Conservation (phyloP, 2,888 invertebrate genomes). For the Agelastica alni region DNA sequence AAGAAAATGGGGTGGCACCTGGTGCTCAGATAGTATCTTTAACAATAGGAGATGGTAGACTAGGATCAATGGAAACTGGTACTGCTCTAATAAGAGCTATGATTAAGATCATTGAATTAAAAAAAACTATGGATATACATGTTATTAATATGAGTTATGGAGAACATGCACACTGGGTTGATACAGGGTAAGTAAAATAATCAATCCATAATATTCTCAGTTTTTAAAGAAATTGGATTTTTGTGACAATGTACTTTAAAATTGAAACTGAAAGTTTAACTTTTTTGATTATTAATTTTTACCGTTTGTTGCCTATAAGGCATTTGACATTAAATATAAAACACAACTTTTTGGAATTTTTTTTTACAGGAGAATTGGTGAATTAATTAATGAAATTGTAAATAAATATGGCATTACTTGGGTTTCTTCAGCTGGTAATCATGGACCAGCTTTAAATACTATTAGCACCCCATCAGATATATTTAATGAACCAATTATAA, state of each 20-base stretch:
- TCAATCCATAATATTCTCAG: background rate
- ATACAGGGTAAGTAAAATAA: constrained; percentile 69
- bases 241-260: too few species aligned
- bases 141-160: constrained; percentile 99
- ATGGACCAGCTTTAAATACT: constrained; percentile 91
- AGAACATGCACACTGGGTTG: constrained; percentile 91
- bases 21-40: constrained; percentile 93
- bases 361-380: constrained; percentile 75
- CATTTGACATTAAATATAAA: too few species aligned
- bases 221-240: too few species aligned
- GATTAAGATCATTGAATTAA: constrained; percentile 79
- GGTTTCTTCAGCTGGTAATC: constrained; percentile 94
- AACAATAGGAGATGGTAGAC: constrained; percentile 89
- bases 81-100: constrained; percentile 90
- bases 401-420: constrained; percentile 90
- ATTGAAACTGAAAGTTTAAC: background rate
- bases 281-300: background rate
- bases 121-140: constrained; percentile 68
- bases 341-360: background rate
- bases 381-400: constrained; percentile 84
- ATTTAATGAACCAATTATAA: constrained; percentile 80
- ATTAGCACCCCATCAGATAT: constrained; percentile 89
- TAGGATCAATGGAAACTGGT: constrained; percentile 97
- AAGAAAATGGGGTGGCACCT: constrained; percentile 93
- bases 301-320: background rate